Percentiles rank a stretch among this genome's conserved stretches.
These are phyloP conservation scores for Globia sparganii DNA, from an alignment of 2,888 invertebrate genomes.

Conservation along the genomic window DNA sequence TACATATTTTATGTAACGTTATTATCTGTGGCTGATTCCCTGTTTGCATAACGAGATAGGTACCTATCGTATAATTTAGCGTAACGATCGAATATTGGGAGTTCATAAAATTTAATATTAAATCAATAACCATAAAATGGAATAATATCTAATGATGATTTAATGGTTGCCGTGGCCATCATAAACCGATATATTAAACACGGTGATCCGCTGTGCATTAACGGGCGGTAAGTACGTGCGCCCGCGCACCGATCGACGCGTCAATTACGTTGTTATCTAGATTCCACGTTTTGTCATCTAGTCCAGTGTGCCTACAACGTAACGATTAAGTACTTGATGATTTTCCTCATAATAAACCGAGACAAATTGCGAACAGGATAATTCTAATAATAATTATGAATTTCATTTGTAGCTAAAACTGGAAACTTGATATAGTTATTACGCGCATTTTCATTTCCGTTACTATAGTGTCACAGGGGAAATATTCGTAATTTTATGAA, in stretches of 20 bases:
- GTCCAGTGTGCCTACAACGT: conserved; percentile 37
- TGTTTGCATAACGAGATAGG: conserved; percentile 63
- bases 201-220: conserved; percentile 61
- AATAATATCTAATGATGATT: conserved; percentile 75
- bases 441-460: conserved; percentile 42
- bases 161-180: conserved; percentile 71
- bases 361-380: conserved; percentile 52
- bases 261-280: conserved; percentile 66
- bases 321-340: conserved; percentile 49
- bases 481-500: not conserved
- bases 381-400: conserved; percentile 42
- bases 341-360: conserved; percentile 54
- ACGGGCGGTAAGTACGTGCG: conserved; percentile 50
- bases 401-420: conserved; percentile 30
- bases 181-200: conserved; percentile 74
- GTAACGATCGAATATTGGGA: conserved; percentile 51
- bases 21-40: conserved; percentile 58
- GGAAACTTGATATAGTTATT: conserved; percentile 39
- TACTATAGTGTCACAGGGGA: not conserved
- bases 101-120: conserved; percentile 68
- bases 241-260: conserved; percentile 39
- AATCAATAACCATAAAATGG: conserved; percentile 71
- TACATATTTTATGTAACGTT: conserved; percentile 58
- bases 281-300: conserved; percentile 57
- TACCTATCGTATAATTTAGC: conserved; percentile 59